A percentile compares a stretch with the other conserved stretches of the same genome.
Evolutionary conservation across 1,140 invertebrate species (phyloP).

Genomic region (Sogatella furcifera): DNA sequence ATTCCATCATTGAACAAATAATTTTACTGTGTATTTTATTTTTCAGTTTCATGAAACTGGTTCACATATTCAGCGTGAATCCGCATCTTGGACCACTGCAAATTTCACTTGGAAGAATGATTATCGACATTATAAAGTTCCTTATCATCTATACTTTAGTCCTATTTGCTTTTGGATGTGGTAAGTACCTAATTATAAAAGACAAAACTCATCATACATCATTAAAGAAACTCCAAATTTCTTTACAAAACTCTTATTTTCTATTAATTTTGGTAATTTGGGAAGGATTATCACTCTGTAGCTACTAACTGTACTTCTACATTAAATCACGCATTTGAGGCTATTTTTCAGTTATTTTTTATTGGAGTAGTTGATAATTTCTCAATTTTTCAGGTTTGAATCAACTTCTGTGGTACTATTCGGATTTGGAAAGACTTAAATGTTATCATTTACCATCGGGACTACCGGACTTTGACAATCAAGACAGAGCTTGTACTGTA

Average conservation of each 20-base stretch:
- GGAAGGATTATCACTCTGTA: too few relatives aligned
- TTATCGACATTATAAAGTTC: constrained; percentile 87
- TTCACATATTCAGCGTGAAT: constrained; percentile 93
- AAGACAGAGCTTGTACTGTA: constrained; percentile 70
- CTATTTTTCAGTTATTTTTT: too few relatives aligned
- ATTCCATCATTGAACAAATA: too few relatives aligned
- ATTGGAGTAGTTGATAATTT: too few relatives aligned
- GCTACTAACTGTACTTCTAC: too few relatives aligned
- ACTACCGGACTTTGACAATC: constrained; percentile 58
- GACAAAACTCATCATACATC: too few relatives aligned
- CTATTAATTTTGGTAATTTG: too few relatives aligned
- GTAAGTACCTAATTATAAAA: constrained; percentile 37
- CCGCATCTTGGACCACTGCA: constrained; percentile 84
- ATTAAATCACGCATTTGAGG: too few relatives aligned
- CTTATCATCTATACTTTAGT: constrained; percentile 88
- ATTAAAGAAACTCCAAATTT: too few relatives aligned
- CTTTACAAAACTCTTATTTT: too few relatives aligned
- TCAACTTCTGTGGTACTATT: constrained; percentile 91
- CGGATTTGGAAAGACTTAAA: constrained; percentile 74
- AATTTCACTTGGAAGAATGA: constrained; percentile 83
- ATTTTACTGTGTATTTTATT: constrained; percentile 12
- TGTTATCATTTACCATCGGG: constrained; percentile 64
- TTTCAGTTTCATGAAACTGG: constrained; percentile 74
- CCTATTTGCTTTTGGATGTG: constrained; percentile 80
- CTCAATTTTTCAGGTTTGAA: constrained; percentile 55